Percentiles rank a stretch among this genome's conserved stretches.
Evolutionary conservation across 37 sponge, comb jelly and placozoan species (phyloP).

Genomic region (Ianthella basta): DNA sequence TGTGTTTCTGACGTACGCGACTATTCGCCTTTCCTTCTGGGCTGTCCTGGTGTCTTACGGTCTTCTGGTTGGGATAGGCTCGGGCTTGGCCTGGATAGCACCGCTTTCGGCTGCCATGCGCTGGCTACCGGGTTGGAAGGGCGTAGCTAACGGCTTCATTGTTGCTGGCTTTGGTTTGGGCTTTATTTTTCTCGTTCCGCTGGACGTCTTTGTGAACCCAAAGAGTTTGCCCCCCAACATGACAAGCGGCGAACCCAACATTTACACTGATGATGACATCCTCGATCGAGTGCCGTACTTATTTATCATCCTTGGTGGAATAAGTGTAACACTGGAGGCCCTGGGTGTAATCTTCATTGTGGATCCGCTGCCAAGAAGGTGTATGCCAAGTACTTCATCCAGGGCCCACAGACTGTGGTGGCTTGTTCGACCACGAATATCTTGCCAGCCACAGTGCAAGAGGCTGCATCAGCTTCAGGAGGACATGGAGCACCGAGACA

Average conservation of each 20-base stretch:
- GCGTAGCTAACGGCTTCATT: constrained; percentile 81
- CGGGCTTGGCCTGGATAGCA: constrained; percentile 81
- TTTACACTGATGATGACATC: constrained; percentile 62
- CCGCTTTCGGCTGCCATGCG: constrained; percentile 77
- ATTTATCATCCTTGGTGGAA: constrained; percentile 78
- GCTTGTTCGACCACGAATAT: constrained; percentile 2
- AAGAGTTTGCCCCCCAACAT: constrained; percentile 25
- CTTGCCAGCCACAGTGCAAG: background rate
- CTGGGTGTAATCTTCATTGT: constrained; percentile 73
- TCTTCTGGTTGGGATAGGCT: constrained; percentile 77
- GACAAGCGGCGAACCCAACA: background rate
- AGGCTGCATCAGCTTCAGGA: background rate
- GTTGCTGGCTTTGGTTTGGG: constrained; percentile 92
- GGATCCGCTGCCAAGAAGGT: constrained; percentile 46
- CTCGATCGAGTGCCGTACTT: constrained; percentile 65
- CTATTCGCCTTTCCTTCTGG: constrained; percentile 69
- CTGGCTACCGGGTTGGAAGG: constrained; percentile 88
- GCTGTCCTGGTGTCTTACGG: constrained; percentile 80
- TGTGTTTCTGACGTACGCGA: constrained; percentile 47
- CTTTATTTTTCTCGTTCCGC: constrained; percentile 67
- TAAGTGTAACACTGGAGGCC: constrained; percentile 68
- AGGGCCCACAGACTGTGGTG: background rate
- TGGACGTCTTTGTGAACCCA: constrained; percentile 87
- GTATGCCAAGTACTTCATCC: background rate
- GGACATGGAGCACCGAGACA: background rate